Base-by-base conservation (phyloP, 2,113 vertebrate genomes). In the Centrocercus urophasianus region DNA sequence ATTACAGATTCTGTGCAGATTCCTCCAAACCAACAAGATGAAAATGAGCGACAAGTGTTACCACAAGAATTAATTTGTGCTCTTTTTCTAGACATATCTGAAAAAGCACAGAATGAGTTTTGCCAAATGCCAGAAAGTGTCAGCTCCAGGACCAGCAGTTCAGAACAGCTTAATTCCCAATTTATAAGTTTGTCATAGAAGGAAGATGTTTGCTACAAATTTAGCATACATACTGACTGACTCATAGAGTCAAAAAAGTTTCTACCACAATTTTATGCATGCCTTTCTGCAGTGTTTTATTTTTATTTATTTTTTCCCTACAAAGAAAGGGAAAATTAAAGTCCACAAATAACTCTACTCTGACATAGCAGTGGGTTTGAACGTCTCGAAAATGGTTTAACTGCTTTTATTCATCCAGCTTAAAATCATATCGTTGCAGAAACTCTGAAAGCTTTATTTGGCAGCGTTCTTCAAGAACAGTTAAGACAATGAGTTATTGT, bases 401-500 rank as follows among this genome's bases (percentile, higher is more conserved):
- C 30, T 3, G 1, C 7, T 89, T 88, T 74, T 78, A 88, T 75
- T 83, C 61, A 81, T 20, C 28, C 83, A 93, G 65, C 34, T 90
- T 86, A 86, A 93, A 95, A 92, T 0, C n/a, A 4, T 40, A 65
- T 45, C 25, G 48, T 34, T 54, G 74, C 43, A 82, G 63, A 87
- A 95, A 73, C 54, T 82, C 2, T 65, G 36, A 71, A 81, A 87
- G 40, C 84, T 75, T 21, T 89, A 87, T 90, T 93, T 92, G 94
- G 93, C 93, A 93, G 14, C 20, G 64, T 24, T 89, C 71, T 91
- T 71, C 64, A 83, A 89, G 48, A 63, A 45, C 56, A 93, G 71
- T 63, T 94, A 91, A 92, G 22, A 66, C 63, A 87, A 56, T 34
- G 38, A 75, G 82, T 85, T 91, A 94, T 73, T 89, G 78, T 91